Conservation (phyloP, 2,797 vertebrate genomes). For the Crocidura indochinensis region DNA sequence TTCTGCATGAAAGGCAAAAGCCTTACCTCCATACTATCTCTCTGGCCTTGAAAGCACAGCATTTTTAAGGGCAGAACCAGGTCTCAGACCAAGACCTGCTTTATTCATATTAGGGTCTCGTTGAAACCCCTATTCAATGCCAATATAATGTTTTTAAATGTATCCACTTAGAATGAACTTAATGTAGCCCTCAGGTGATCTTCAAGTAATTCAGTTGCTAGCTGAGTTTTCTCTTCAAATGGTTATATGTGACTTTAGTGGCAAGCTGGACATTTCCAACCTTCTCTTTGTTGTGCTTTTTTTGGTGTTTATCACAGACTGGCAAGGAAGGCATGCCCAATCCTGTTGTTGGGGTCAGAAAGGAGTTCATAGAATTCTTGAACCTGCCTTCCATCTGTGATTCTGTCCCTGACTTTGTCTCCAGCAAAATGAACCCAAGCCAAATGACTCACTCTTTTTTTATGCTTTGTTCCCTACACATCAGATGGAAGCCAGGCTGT, state of each 20-base stretch:
- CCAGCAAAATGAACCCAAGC: not conserved
- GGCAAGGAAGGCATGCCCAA: fast-evolving
- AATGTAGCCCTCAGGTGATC: not conserved
- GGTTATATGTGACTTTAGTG: not conserved
- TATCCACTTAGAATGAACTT: not conserved
- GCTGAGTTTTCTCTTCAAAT: not conserved
- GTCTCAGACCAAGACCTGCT: not conserved
- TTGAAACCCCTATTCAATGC: not conserved
- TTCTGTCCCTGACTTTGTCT: not conserved
- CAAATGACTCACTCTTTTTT: no score
- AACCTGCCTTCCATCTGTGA: not conserved
- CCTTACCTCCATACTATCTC: no score
- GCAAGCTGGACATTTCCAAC: not conserved
- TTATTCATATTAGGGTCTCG: fast-evolving
- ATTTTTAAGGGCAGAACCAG: not conserved
- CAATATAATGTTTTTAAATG: no score
- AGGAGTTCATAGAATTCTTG: not conserved
- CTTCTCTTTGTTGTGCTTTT: not conserved
- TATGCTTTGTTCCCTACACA: not conserved
- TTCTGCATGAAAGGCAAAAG: no score
- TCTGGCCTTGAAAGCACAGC: not conserved
- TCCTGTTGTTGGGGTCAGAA: not conserved
- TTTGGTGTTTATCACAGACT: not conserved
- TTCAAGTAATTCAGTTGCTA: not conserved
- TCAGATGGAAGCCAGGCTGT: not conserved